Base-by-base conservation (phyloP, 2,888 invertebrate genomes). In the Epiblema foenella region DNA sequence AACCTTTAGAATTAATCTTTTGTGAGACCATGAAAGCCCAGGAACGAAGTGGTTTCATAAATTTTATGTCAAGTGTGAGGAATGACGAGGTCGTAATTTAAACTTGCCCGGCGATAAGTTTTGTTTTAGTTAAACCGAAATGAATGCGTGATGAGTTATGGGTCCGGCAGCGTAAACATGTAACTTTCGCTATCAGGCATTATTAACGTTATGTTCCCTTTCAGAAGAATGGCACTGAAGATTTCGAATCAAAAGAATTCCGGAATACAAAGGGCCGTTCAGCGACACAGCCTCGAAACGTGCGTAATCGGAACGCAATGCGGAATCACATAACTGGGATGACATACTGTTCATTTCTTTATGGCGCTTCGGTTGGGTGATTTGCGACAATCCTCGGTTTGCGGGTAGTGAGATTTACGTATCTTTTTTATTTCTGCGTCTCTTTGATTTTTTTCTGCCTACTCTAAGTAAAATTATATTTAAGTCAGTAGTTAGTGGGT, bases 281-380 rank as follows among this genome's bases (percentile, higher is more conserved):
- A 80, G 76, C 75, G 81, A 82, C 82, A 82, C 81, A 74, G 81
- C 79, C 82, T 83, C 81, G 79, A 80, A 85, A 83, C 81, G 82
- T 81, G 77, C 80, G 84, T 83, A 84, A 85, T 83, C 78, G 79
- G 78, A 82, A 79, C 76, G 83, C 84, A 85, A 85, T 85, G 85
- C 84, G 86, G 85, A 86, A 86, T 82, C 80, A 74, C 75, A 80
- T 83, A 82, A 83, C 84, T 83, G 83, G 84, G 74, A 82, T 78
- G 78, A 79, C 77, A 81, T 79, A 83, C 86, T 83, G 83, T 83
- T 85, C 84, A 87, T 85, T 81, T 84, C 78, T 79, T 67, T 79
- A 74, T 77, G 75, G 75, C 69, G 79, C 79, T 75, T 77, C 78
- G 78, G 77, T 76, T 64, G 75, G 78, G 60, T 77, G 78, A 76